Evolutionary conservation across 2,888 invertebrate genomes (phyloP).

Genomic region (Sarcophaga rosellei): DNA sequence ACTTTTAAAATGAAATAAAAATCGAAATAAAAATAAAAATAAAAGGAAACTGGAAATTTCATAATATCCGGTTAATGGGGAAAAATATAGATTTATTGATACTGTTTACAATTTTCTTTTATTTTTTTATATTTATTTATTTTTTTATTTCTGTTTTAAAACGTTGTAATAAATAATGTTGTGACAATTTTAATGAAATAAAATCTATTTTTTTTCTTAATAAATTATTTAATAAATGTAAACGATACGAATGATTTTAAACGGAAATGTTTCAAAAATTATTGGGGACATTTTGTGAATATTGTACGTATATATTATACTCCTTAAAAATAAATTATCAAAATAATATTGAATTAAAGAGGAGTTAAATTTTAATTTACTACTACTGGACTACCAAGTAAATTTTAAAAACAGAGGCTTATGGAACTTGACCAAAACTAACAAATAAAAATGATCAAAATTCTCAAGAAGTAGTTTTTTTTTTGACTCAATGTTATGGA

Average conservation of each 20-base stretch:
- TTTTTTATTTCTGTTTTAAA: neutral
- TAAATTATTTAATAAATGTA: neutral
- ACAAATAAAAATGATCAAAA: no score
- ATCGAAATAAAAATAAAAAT: neutral
- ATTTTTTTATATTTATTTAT: neutral
- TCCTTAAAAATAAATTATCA: no score
- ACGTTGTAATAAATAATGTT: slow-evolving; percentile 26
- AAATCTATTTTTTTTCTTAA: neutral
- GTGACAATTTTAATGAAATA: slow-evolving; percentile 38
- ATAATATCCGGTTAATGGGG: slow-evolving; percentile 65
- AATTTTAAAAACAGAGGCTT: no score
- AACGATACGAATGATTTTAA: no score
- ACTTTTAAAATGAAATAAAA: neutral
- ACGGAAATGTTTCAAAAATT: neutral
- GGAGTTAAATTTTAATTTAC: no score
- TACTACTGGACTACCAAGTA: no score
- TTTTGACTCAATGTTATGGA: no score
- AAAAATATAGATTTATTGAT: slow-evolving; percentile 63
- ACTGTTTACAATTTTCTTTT: slow-evolving; percentile 33
- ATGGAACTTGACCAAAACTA: no score
- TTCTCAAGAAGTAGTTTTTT: no score
- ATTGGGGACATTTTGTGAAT: no score
- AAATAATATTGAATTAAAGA: no score
- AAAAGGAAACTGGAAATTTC: slow-evolving; percentile 59
- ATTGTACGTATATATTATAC: no score